These are phyloP conservation scores for Seriola aureovittata DNA, from an alignment of 2,113 vertebrate genomes.

Conservation along the genomic window DNA sequence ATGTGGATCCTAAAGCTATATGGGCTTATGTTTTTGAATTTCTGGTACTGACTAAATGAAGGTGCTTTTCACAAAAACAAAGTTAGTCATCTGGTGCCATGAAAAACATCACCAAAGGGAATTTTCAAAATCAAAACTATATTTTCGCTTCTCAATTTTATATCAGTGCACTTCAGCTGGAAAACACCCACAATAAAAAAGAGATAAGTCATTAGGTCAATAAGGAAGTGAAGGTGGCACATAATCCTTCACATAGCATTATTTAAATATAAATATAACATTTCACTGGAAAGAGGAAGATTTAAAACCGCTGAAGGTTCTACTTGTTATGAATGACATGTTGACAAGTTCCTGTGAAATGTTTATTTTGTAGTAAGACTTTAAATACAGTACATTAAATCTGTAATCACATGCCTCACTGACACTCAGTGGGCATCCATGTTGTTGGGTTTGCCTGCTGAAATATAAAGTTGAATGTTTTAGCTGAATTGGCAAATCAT, in stretches of 20 bases:
- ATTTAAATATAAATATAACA: not conserved
- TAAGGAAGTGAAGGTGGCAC: not conserved
- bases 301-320: not conserved
- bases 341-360: not conserved
- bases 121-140: not conserved
- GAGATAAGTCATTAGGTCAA: not conserved
- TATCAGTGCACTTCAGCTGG: not conserved
- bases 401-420: not conserved
- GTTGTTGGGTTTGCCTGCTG: not conserved
- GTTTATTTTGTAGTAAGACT: not conserved
- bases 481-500: not conserved
- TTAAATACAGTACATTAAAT: not conserved
- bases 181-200: not conserved
- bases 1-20: not conserved
- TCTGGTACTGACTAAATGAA: not conserved
- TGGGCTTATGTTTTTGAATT: not conserved
- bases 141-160: constrained; percentile 18
- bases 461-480: not conserved
- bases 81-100: too few relatives aligned
- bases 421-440: not conserved
- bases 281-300: not conserved
- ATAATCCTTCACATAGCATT: too few relatives aligned
- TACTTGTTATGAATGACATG: not conserved
- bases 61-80: not conserved
- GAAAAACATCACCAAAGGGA: not conserved